phyloP scores from a whole-genome alignment of 2,797 vertebrate genomes.

The Argentina silus region DNA sequence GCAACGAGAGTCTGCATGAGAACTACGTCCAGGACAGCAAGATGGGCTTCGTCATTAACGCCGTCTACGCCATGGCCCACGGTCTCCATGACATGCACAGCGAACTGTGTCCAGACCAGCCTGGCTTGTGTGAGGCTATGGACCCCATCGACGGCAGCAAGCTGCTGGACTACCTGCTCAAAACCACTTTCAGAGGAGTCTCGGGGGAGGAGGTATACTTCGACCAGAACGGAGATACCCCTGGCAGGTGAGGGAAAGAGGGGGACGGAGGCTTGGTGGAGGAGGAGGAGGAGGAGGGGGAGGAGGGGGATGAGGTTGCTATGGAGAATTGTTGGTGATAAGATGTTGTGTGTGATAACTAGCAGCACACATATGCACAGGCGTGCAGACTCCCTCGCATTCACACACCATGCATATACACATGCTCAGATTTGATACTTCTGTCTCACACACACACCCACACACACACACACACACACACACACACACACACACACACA shows the following conservation, averaged over 20 bases:
- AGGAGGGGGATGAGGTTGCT: constrained; percentile 13
- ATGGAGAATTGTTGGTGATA: constrained; percentile 6
- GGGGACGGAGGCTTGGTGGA: background rate
- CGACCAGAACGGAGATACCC: constrained; percentile 96
- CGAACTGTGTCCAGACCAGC: constrained; percentile 84
- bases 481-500: constrained; percentile 6
- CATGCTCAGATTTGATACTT: background rate
- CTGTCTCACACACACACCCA: background rate
- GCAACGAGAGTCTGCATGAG: constrained; percentile 94
- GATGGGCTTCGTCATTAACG: constrained; percentile 99
- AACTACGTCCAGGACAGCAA: constrained; percentile 99
- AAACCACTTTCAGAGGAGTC: constrained; percentile 91
- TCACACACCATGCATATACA: no score
- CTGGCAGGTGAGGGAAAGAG: constrained; percentile 86
- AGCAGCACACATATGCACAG: constrained; percentile 10
- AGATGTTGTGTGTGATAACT: background rate
- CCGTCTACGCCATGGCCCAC: constrained; percentile 98
- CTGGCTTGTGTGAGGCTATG: constrained; percentile 96
- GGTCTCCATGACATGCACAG: constrained; percentile 96
- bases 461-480: constrained; percentile 13
- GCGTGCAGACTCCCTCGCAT: background rate
- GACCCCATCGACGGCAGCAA: constrained; percentile 96
- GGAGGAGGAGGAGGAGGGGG: constrained; percentile 16
- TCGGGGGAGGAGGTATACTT: constrained; percentile 98
- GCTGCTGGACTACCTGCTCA: constrained; percentile 93